A percentile compares a stretch with the other conserved stretches of the same genome.
phyloP scores from a whole-genome alignment of 2,888 invertebrate genomes.

The Criorhina ranunculi region DNA sequence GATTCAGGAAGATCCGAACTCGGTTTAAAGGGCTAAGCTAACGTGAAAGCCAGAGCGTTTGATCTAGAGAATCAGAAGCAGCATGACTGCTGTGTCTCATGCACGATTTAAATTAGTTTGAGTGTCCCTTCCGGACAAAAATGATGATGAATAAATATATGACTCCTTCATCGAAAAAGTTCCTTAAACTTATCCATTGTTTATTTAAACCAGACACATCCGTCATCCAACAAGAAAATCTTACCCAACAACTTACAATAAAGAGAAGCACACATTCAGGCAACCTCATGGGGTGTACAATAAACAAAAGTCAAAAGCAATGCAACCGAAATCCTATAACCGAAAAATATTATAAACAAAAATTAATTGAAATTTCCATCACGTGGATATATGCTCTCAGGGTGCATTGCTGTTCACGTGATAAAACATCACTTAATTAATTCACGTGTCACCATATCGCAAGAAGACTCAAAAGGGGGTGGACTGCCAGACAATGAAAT shows the following conservation, averaged over 20 bases:
- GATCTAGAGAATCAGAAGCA: too few species aligned
- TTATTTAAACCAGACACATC: not conserved
- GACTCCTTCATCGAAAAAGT: too few species aligned
- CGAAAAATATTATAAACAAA: slow-evolving; percentile 67
- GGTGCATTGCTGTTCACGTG: slow-evolving; percentile 70
- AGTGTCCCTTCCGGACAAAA: too few species aligned
- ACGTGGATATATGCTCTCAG: slow-evolving; percentile 59
- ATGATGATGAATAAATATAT: too few species aligned
- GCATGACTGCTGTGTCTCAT: too few species aligned
- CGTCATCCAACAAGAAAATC: not conserved
- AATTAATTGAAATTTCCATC: slow-evolving; percentile 71
- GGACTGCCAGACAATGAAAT: slow-evolving; percentile 65
- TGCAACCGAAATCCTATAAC: slow-evolving; percentile 63
- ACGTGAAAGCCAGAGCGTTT: too few species aligned
- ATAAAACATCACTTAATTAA: slow-evolving; percentile 72
- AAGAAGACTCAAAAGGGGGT: slow-evolving; percentile 60
- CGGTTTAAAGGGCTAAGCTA: too few species aligned
- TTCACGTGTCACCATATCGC: slow-evolving; percentile 73
- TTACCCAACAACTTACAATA: not conserved
- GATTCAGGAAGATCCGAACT: too few species aligned
- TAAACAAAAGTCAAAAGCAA: slow-evolving; percentile 39
- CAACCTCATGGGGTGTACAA: not conserved
- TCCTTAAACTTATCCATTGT: not conserved
- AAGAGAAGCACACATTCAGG: not conserved
- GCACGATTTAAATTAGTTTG: too few species aligned